A percentile compares a stretch with the other conserved stretches of the same genome.
Evolutionary conservation across 1,140 invertebrate species (phyloP).

Genomic region (Tachypleus tridentatus): DNA sequence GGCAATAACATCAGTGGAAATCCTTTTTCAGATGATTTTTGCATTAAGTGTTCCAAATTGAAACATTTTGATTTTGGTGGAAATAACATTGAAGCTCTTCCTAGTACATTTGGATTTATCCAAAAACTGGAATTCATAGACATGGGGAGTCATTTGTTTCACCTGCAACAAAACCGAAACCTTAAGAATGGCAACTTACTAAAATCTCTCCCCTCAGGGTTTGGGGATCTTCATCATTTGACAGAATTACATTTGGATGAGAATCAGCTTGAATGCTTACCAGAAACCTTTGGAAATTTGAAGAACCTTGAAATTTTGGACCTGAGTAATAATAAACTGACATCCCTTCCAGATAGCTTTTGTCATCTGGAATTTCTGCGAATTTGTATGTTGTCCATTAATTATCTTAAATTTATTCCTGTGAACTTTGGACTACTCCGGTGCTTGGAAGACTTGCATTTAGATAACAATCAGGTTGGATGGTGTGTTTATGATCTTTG

Average conservation of each 20-base stretch:
- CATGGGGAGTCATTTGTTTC: constrained; percentile 12
- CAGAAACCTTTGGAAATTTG: constrained; percentile 67
- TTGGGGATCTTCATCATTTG: constrained; percentile 54
- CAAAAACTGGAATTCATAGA: constrained; percentile 6
- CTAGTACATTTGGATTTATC: constrained; percentile 10
- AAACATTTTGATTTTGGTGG: constrained; percentile 14
- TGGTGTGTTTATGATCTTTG: background rate
- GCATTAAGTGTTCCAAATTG: constrained; percentile 2
- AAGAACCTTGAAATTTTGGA: constrained; percentile 60
- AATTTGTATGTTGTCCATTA: constrained; percentile 14
- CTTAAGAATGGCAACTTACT: constrained; percentile 12
- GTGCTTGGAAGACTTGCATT: constrained; percentile 9
- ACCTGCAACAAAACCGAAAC: constrained; percentile 8
- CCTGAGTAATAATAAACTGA: constrained; percentile 56
- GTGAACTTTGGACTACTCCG: constrained; percentile 7
- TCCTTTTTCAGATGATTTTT: constrained; percentile 9
- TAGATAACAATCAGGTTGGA: constrained; percentile 14
- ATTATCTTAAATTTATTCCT: constrained; percentile 11
- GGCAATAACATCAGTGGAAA: constrained; percentile 5
- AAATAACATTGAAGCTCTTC: constrained; percentile 9
- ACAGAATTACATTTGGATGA: constrained; percentile 65
- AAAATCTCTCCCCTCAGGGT: constrained; percentile 5
- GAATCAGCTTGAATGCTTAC: constrained; percentile 60
- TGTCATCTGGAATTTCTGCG: constrained; percentile 6
- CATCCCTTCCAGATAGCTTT: constrained; percentile 51